Percentiles rank a stretch among this genome's conserved stretches.
Conservation (phyloP, 2,888 invertebrate species). For the Chirona hameri region DNA sequence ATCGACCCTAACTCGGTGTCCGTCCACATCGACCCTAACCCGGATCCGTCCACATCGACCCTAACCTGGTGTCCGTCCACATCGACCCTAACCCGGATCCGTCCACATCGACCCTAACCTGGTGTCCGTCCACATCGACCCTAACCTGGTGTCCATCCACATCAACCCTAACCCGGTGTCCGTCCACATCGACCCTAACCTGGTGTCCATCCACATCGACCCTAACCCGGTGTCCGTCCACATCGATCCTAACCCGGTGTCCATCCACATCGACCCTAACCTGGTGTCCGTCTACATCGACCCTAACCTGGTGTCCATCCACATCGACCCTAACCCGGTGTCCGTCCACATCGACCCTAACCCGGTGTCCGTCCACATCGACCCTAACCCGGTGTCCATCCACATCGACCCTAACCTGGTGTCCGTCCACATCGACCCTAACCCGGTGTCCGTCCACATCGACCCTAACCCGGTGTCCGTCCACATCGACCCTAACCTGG, state of each 20-base stretch:
- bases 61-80: background rate
- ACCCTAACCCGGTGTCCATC: background rate
- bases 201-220: background rate
- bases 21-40: no score
- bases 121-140: no score
- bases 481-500: background rate
- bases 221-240: background rate
- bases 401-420: no score
- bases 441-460: background rate
- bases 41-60: background rate
- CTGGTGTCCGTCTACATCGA: no score
- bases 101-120: background rate
- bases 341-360: no score
- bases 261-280: background rate
- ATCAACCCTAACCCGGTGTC: background rate
- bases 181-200: no score
- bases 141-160: no score
- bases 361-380: background rate
- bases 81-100: no score
- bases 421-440: background rate
- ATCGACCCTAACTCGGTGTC: background rate
- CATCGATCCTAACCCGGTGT: no score
- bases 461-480: no score
- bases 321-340: background rate
- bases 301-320: no score